Base-by-base conservation (phyloP, 2,113 vertebrate species). In the Copsychus sechellarum region DNA sequence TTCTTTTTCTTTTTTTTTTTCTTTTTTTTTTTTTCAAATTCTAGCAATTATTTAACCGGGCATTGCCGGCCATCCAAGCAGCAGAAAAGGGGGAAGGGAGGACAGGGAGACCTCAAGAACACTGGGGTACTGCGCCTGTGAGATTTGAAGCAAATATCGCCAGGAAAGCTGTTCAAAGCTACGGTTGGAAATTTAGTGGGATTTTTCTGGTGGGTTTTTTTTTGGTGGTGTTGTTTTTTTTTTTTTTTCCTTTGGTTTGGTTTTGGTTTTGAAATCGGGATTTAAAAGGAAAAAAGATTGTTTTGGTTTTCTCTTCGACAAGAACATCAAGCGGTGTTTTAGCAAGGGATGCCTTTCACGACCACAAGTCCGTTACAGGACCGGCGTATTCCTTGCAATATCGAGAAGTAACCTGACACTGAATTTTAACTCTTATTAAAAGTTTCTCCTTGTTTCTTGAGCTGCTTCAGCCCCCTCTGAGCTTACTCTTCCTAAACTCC, bases 1-100 rank as follows among this genome's bases (percentile, higher is more conserved):
- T 42, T n/a, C n/a, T 20, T 21, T 8, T n/a, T n/a, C n/a, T 38
- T 8, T 29, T 42, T 6, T 11, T 48, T n/a, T 33, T 47, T 61
- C 29, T 62, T 69, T 48, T 67, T 50, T 13, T 29, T 9, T 60
- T 51, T 40, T 17, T 26, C 50, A 23, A 85, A 80, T 93, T 87
- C 91, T 90, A 81, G 81, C 36, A 84, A 90, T 82, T 83, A 95
- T 92, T 74, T 88, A 88, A 70, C 56, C 43, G 73, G 72, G 31
- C 22, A 40, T 79, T 94, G 71, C 87, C 89, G 31, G 2, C 71
- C 87, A 79, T 86, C 83, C 86, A 47, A 60, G 82, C 90, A 65
- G 50, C 81, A 93, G 76, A 91, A 88, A 58, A 64, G 36, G 87
- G 81, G 85, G 81, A 70, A 93, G 95, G 90, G 90, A 77, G 51